Evolutionary conservation across 2,888 invertebrate species (phyloP).

Genomic region (Drosophila differens): DNA sequence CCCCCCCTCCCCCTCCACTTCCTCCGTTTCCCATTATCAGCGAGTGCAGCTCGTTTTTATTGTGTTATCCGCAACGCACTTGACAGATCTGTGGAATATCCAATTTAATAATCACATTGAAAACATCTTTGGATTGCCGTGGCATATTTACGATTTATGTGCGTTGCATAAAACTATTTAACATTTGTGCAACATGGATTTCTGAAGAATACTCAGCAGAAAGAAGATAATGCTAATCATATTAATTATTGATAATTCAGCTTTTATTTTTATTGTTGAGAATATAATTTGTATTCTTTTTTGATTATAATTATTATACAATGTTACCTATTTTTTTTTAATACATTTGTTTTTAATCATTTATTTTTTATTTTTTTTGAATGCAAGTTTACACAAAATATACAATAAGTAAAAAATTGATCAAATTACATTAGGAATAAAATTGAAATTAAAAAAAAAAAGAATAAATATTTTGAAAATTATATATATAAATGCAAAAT

Average conservation of each 20-base stretch:
- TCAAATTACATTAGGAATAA: too few relatives aligned
- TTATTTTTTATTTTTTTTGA: too few relatives aligned
- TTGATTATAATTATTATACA: too few relatives aligned
- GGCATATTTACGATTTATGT: neutral
- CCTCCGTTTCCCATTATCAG: neutral
- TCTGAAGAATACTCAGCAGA: neutral
- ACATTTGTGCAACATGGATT: neutral
- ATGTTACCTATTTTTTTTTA: too few relatives aligned
- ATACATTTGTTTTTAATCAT: too few relatives aligned
- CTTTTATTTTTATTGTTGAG: neutral
- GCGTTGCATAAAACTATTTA: neutral
- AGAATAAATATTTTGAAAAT: too few relatives aligned
- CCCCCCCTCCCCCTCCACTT: neutral
- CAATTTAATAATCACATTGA: slow-evolving; percentile 5
- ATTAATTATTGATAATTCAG: neutral
- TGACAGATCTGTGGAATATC: slow-evolving; percentile 15
- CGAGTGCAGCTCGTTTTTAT: slow-evolving; percentile 29
- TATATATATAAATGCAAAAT: too few relatives aligned
- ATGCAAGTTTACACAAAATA: too few relatives aligned
- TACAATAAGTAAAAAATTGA: too few relatives aligned
- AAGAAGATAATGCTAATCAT: neutral
- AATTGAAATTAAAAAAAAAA: too few relatives aligned
- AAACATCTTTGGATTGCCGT: neutral
- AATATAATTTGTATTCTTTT: too few relatives aligned
- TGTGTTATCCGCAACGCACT: slow-evolving; percentile 18